Evolutionary conservation across 2,888 invertebrate species (phyloP).

Genomic region (Leptinotarsa haldemani): DNA sequence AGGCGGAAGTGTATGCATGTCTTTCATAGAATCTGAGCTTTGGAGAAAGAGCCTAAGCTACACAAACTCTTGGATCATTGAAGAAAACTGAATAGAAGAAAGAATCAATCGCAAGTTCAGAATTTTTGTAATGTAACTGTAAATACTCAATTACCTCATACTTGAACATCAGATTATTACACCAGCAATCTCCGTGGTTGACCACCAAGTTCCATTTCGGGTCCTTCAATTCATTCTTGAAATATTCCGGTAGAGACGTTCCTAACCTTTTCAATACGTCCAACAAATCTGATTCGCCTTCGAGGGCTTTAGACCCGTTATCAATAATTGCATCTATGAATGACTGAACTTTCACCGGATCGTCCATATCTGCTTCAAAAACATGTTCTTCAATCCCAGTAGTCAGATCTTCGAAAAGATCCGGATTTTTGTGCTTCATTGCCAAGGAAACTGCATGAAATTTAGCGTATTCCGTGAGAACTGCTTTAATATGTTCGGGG

Average conservation of each 20-base stretch:
- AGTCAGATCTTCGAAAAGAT: conserved; percentile 45
- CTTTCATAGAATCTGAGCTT: too few species aligned
- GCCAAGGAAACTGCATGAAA: conserved; percentile 57
- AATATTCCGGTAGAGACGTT: neutral
- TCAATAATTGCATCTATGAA: neutral
- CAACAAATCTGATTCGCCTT: conserved; percentile 2
- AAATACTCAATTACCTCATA: conserved; percentile 39
- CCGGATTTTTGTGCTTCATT: conserved; percentile 51
- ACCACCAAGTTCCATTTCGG: conserved; percentile 36
- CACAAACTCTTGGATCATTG: neutral
- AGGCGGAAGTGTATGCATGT: too few species aligned
- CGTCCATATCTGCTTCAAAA: neutral
- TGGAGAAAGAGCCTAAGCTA: too few species aligned
- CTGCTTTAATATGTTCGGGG: conserved; percentile 52
- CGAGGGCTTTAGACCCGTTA: conserved; percentile 16
- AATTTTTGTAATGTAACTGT: too few species aligned
- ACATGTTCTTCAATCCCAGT: conserved; percentile 7
- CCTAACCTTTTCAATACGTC: conserved; percentile 17
- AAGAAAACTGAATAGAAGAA: neutral
- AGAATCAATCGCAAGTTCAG: neutral
- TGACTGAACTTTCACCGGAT: neutral
- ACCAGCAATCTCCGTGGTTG: conserved; percentile 56
- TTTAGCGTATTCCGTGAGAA: conserved; percentile 55
- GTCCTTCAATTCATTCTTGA: neutral
- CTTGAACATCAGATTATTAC: conserved; percentile 53